Conservation (phyloP, 2,888 invertebrate species). For the Chaetogeoica ovagalla region DNA sequence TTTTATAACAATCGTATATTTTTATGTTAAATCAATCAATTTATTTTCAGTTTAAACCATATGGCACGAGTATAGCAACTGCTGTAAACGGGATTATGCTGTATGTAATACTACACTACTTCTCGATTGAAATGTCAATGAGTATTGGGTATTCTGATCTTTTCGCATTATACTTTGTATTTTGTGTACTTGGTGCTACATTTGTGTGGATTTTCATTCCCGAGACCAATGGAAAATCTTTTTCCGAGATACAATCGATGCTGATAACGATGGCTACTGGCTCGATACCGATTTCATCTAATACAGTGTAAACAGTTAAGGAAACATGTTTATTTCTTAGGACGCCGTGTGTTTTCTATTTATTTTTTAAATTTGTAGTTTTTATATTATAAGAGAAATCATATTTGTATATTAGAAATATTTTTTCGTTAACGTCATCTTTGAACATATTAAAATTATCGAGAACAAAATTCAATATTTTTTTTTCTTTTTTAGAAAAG, state of each 20-base stretch:
- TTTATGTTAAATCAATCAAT: not conserved
- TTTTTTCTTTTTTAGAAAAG: no score
- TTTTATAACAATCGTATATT: not conserved
- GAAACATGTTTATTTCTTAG: no score
- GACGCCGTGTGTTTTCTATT: no score
- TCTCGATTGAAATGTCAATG: conserved; percentile 63
- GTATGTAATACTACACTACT: conserved; percentile 68
- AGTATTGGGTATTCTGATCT: conserved; percentile 65
- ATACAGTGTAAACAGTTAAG: no score
- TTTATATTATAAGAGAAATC: no score
- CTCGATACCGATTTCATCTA: no score
- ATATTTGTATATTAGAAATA: no score
- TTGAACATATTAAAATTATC: no score
- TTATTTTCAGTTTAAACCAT: conserved; percentile 62
- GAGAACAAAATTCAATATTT: no score
- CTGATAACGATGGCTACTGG: conserved; percentile 58
- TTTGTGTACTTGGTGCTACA: conserved; percentile 65
- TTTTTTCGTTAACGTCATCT: no score
- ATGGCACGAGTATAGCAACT: conserved; percentile 75
- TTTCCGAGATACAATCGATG: conserved; percentile 65
- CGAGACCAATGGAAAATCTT: conserved; percentile 68
- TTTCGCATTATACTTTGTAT: conserved; percentile 69
- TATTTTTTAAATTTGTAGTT: no score
- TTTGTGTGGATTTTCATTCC: conserved; percentile 72
- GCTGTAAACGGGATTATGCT: conserved; percentile 76